Conservation (phyloP, 2,797 vertebrate genomes). For the Dermochelys coriacea region DNA sequence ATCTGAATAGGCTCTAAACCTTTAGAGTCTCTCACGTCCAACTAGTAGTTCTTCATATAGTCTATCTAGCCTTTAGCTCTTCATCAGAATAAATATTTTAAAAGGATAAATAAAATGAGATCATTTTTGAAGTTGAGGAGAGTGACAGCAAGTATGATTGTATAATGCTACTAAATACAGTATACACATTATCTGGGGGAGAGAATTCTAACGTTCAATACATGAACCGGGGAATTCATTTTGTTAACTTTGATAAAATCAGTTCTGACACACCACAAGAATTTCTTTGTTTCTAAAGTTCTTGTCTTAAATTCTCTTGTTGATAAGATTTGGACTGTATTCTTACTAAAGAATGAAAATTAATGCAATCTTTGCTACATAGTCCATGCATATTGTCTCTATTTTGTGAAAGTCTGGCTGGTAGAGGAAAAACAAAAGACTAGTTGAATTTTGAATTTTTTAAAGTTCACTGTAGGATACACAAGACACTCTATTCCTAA, state of each 20-base stretch:
- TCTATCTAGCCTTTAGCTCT: background rate
- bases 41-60: background rate
- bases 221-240: background rate
- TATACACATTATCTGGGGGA: background rate
- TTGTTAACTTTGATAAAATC: background rate
- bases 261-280: fast-evolving
- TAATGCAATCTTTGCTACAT: fast-evolving
- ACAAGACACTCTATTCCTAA: background rate
- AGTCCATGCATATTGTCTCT: background rate
- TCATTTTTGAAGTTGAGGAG: background rate
- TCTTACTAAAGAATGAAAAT: background rate
- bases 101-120: background rate
- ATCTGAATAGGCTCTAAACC: background rate
- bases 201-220: background rate
- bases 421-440: background rate
- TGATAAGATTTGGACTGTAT: background rate
- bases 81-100: background rate
- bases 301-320: background rate
- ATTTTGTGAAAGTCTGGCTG: background rate
- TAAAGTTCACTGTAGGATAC: background rate
- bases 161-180: background rate
- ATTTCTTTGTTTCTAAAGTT: background rate
- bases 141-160: background rate
- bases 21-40: background rate
- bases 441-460: background rate